Evolutionary conservation across 2,113 vertebrate species (phyloP).

Genomic region (Sminthopsis crassicaudata): DNA sequence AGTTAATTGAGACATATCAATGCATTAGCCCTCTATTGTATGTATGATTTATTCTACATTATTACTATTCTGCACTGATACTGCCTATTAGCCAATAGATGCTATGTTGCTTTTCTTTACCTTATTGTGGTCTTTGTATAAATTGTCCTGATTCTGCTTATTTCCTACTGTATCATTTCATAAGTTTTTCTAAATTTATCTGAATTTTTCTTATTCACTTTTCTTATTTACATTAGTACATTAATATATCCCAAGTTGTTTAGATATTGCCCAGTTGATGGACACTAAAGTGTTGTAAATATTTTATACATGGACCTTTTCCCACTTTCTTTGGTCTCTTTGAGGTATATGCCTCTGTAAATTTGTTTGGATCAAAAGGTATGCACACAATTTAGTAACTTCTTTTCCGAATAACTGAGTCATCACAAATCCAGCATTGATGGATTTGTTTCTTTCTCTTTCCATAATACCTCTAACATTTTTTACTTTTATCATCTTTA

Average conservation of each 20-base stretch:
- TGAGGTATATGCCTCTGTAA: neutral
- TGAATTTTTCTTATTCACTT: neutral
- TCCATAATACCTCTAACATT: neutral
- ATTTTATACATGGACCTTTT: neutral
- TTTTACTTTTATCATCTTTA: neutral
- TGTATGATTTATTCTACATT: neutral
- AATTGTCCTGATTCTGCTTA: neutral
- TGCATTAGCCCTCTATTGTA: neutral
- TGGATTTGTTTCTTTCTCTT: neutral
- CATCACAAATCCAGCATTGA: neutral
- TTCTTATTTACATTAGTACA: neutral
- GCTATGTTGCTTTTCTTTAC: neutral
- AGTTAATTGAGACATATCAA: neutral
- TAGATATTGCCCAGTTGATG: neutral
- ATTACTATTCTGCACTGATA: neutral
- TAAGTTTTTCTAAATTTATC: neutral
- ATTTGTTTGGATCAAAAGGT: neutral
- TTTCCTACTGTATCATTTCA: neutral
- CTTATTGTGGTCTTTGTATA: neutral
- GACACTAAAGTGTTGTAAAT: neutral
- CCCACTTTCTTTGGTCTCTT: neutral
- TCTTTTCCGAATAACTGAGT: neutral
- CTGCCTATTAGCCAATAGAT: neutral
- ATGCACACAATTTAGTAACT: neutral
- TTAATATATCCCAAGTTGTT: neutral